Conservation (phyloP, 2,888 invertebrate species). For the Odontomyia ornata region DNA sequence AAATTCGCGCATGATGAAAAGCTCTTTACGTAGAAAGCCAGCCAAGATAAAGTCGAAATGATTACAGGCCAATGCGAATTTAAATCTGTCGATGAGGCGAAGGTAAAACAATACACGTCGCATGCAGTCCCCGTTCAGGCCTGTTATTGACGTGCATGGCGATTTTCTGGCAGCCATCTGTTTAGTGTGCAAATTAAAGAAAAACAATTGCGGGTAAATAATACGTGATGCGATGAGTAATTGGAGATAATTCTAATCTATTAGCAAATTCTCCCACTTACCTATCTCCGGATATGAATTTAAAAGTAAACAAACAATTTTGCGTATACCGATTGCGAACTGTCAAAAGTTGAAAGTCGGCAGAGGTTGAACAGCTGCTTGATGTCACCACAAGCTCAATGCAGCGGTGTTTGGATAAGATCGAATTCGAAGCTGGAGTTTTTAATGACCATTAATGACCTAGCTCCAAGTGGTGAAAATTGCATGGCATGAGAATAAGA, state of each 20-base stretch:
- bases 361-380: conserved; percentile 6
- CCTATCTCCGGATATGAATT: conserved; percentile 25
- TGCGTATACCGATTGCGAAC: conserved; percentile 17
- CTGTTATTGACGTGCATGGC: conserved; percentile 12
- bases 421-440: too few species aligned
- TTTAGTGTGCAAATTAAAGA: not conserved
- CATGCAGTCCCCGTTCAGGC: conserved; percentile 30
- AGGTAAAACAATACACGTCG: conserved; percentile 29
- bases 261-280: conserved; percentile 31
- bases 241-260: not conserved
- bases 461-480: too few species aligned
- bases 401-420: not conserved
- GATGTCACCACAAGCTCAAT: not conserved
- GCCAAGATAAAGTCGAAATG: conserved; percentile 12
- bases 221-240: not conserved
- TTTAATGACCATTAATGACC: too few species aligned
- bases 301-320: conserved; percentile 39
- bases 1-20: conserved; percentile 31
- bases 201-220: conserved; percentile 13
- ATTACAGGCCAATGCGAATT: conserved; percentile 30
- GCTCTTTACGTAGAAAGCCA: conserved; percentile 22
- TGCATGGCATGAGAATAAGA: too few species aligned
- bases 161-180: conserved; percentile 23
- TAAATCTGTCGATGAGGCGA: conserved; percentile 22
- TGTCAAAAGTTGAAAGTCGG: conserved; percentile 18